Evolutionary conservation across 2,113 vertebrate species (phyloP), one percentile per base, ranked within the genome.

Genomic region (Colaptes auratus): DNA sequence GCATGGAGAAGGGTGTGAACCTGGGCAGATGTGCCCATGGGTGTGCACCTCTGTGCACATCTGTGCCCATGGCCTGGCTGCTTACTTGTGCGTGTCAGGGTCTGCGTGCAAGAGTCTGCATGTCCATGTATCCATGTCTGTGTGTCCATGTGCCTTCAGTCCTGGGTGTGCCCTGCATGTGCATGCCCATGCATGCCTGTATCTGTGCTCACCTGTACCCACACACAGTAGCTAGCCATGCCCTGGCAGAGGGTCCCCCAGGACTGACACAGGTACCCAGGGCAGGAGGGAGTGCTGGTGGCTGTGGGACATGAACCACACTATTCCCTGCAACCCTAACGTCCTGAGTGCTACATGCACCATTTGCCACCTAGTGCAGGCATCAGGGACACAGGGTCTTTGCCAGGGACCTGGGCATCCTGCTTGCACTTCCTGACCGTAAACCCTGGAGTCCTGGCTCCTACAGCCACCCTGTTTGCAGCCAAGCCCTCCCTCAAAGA

Each of bases 141-240:
- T 1, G n/a, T 48, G 31, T 56, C 7, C 27, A 3, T 2, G 28
- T 21, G 16, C 36, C 33, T 24, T n/a, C 56, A 44, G 25, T 30
- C 66, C 58, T 79, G 36, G 27, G 14, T 2, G 0, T 60, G 75
- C 18, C 69, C 33, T 48, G 5, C 4, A 3, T 17, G 31, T 12
- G n/a, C 20, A 59, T 27, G 5, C 15, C 42, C 28, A 24, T 0
- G 0, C 31, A 15, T 72, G 20, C 12, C 61, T 3, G 3, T 31
- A 48, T 31, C 75, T 75, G 71, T 73, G 46, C 56, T 15, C 36
- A 33, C 53, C 46, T 44, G 24, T 39, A 30, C 24, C 36, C 55
- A 39, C 7, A 3, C 50, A 44, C 39, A 36, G 33, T 33, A 2
- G 4, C 59, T 76, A 80, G 64, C 60, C 5, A 5, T 74, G 70